Conservation (phyloP, 2,888 invertebrate species). For the Nebria brevicollis region DNA sequence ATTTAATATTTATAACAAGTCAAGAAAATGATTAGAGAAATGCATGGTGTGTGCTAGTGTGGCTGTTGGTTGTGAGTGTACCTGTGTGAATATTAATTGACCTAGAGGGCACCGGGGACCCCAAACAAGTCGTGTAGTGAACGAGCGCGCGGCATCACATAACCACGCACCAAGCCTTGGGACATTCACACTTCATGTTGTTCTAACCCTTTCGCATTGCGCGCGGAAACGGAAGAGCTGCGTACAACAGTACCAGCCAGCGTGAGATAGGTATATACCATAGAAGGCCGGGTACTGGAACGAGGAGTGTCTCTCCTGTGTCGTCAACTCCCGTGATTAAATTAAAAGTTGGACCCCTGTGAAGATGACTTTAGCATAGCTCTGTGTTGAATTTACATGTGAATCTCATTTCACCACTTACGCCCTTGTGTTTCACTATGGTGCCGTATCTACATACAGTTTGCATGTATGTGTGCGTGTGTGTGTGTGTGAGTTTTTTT, state of each 20-base stretch:
- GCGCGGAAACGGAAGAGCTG: conserved; percentile 35
- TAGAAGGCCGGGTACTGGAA: conserved; percentile 18
- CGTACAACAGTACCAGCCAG: conserved; percentile 5
- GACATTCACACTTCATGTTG: conserved; percentile 62
- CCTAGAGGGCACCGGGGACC: conserved; percentile 26
- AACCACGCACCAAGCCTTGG: conserved; percentile 51
- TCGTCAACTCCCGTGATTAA: conserved; percentile 66
- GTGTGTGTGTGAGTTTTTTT: neutral
- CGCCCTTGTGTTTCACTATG: conserved; percentile 31
- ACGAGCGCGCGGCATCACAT: conserved; percentile 5
- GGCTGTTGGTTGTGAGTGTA: conserved; percentile 6
- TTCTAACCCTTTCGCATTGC: conserved; percentile 29
- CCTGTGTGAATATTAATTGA: conserved; percentile 43
- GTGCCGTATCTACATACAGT: conserved; percentile 26
- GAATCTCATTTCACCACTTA: conserved; percentile 47
- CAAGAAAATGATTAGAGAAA: neutral
- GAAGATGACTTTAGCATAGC: conserved; percentile 45
- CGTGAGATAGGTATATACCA: neutral
- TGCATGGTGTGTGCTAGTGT: neutral
- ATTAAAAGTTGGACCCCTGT: conserved; percentile 63
- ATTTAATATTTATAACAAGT: neutral
- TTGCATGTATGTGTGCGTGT: neutral
- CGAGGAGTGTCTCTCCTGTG: conserved; percentile 41
- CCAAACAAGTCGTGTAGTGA: conserved; percentile 2
- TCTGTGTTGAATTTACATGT: conserved; percentile 45